Evolutionary conservation across 2,113 vertebrate species (phyloP).

Genomic region (Peucedramus taeniatus): DNA sequence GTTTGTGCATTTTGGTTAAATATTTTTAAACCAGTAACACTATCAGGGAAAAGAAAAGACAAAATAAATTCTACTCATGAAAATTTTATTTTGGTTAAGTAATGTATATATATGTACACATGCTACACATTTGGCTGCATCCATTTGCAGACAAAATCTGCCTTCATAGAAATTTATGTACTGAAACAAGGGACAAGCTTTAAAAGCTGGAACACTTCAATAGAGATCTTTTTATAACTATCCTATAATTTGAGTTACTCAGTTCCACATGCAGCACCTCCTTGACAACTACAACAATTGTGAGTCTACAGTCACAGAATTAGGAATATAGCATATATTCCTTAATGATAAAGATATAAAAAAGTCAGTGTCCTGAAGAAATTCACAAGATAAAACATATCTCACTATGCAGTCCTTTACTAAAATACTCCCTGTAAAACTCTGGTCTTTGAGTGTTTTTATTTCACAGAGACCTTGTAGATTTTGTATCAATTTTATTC

Average conservation of each 20-base stretch:
- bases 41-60: neutral
- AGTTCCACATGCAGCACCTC: neutral
- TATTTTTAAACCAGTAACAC: constrained; percentile 3
- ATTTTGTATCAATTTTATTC: neutral
- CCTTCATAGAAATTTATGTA: constrained; percentile 12
- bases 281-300: neutral
- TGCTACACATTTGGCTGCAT: constrained; percentile 16
- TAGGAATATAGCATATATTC: neutral
- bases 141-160: constrained; percentile 13
- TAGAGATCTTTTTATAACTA: constrained; percentile 3
- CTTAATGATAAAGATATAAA: neutral
- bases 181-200: constrained; percentile 20
- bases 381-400: neutral
- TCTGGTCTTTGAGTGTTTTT: neutral
- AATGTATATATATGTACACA: neutral
- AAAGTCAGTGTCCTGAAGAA: neutral
- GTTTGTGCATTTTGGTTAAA: neutral
- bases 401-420: neutral
- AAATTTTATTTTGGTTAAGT: constrained; percentile 48
- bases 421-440: neutral
- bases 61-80: constrained; percentile 42
- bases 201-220: constrained; percentile 25
- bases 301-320: neutral
- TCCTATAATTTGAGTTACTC: neutral
- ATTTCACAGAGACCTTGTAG: neutral